Base-by-base conservation (phyloP, 2,797 vertebrate species). In the Oreonectes daqikongensis region DNA sequence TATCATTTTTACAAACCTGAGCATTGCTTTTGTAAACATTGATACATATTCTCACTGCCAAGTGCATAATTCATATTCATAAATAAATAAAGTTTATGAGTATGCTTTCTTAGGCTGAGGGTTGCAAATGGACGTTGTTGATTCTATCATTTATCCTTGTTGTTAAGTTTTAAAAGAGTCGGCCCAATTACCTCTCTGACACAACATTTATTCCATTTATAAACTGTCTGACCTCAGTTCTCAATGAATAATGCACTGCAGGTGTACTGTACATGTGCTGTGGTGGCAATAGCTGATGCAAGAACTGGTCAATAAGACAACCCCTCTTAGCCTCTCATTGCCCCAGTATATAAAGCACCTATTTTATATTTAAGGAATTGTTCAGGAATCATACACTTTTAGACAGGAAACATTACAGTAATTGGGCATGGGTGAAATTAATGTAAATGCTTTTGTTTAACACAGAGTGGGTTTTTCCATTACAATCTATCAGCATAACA, bases 81-180 rank as follows among this genome's bases (percentile, higher is more conserved):
- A 59, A 59, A 67, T 67, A 6, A 46, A 38, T 60, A n/a, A n/a
- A n/a, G 50, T 42, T 50, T 72, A 71, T 80, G 53, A 59, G 64
- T 48, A 35, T 44, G 18, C 46, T 24, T 20, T 46, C 55, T 64
- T 50, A 14, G 6, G 3, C 28, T 38, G 42, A 50, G 55, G 10
- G 48, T 57, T 64, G 53, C 55, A 28, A 69, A 77, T 14, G 14
- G 20, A 61, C 67, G 22, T 4, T 10, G 52, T 22, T 0, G 7
- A 61, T 53, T 68, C 42, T 67, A 69, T 61, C 61, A 90, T 88
- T 69, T 85, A 78, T 83, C 77, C 75, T 84, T 76, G 81, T 84
- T 71, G 68, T 73, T 72, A 83, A 79, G 82, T 85, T 74, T 82
- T 64, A 26, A 63, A 79, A 55, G 70, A 53, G 66, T 42, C 69